Percentiles rank a stretch among this genome's conserved stretches.
phyloP scores from a whole-genome alignment of 2,888 invertebrate genomes.

The Congeria kusceri region DNA sequence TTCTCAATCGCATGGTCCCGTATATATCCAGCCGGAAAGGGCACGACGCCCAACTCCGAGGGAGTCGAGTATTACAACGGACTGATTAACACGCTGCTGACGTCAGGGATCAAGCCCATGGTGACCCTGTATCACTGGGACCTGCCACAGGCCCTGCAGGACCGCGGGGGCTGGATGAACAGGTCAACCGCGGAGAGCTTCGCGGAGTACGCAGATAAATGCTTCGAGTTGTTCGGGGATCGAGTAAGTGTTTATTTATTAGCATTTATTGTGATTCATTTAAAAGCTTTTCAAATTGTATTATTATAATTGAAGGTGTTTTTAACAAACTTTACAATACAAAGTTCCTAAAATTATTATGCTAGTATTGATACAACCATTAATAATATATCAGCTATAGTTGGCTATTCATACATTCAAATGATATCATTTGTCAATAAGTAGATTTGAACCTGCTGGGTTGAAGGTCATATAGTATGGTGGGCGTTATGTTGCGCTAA shows the following conservation, averaged over 20 bases:
- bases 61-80: slow-evolving; percentile 92
- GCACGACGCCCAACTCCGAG: slow-evolving; percentile 87
- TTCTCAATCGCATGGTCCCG: slow-evolving; percentile 90
- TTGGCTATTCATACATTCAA: too few relatives aligned
- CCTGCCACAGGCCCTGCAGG: slow-evolving; percentile 84
- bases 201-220: slow-evolving; percentile 82
- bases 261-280: neutral
- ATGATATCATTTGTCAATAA: too few relatives aligned
- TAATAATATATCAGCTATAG: too few relatives aligned
- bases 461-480: too few relatives aligned
- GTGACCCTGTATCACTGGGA: slow-evolving; percentile 87
- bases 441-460: too few relatives aligned
- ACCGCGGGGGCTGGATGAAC: slow-evolving; percentile 85
- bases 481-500: too few relatives aligned
- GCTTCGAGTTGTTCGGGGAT: slow-evolving; percentile 83
- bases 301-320: neutral
- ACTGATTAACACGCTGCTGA: slow-evolving; percentile 90
- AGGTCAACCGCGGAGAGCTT: slow-evolving; percentile 75
- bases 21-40: slow-evolving; percentile 88
- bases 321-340: neutral
- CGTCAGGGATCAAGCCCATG: slow-evolving; percentile 87
- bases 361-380: too few relatives aligned
- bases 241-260: slow-evolving; percentile 72
- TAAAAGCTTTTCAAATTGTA: neutral
- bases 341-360: neutral